Conservation (phyloP, 2,888 invertebrate species). For the Syritta pipiens region DNA sequence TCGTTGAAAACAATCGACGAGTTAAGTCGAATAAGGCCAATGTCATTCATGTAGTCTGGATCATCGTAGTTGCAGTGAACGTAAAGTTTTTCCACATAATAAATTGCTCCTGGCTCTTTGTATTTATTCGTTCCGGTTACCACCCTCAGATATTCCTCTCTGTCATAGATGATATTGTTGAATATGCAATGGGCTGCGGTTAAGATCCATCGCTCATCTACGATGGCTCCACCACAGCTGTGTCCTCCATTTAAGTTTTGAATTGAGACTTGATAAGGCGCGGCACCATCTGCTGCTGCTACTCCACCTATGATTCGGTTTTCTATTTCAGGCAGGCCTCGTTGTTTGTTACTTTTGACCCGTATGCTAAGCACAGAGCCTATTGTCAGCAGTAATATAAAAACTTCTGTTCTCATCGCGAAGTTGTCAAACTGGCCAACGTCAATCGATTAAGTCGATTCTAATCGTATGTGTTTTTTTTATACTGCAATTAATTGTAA, state of each 20-base stretch:
- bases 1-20: conserved; percentile 81
- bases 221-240: conserved; percentile 78
- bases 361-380: conserved; percentile 1
- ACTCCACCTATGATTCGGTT: conserved; percentile 76
- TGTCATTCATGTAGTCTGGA: conserved; percentile 81
- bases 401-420: background rate
- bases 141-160: conserved; percentile 65
- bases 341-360: too few relatives aligned
- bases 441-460: background rate
- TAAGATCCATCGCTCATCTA: conserved; percentile 74
- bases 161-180: conserved; percentile 72
- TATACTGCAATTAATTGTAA: conserved; percentile 38
- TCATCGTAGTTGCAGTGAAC: conserved; percentile 74
- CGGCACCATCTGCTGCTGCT: conserved; percentile 73
- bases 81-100: conserved; percentile 73
- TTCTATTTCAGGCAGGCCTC: background rate
- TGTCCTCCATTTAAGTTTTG: conserved; percentile 73
- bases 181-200: conserved; percentile 77
- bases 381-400: conserved; percentile 5
- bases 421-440: background rate
- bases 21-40: conserved; percentile 84
- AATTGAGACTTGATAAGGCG: conserved; percentile 78
- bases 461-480: conserved; percentile 16
- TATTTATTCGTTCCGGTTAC: conserved; percentile 75
- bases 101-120: conserved; percentile 71